Evolutionary conservation across 2,888 invertebrate species (phyloP).

Genomic region (Plagiodera versicolora): DNA sequence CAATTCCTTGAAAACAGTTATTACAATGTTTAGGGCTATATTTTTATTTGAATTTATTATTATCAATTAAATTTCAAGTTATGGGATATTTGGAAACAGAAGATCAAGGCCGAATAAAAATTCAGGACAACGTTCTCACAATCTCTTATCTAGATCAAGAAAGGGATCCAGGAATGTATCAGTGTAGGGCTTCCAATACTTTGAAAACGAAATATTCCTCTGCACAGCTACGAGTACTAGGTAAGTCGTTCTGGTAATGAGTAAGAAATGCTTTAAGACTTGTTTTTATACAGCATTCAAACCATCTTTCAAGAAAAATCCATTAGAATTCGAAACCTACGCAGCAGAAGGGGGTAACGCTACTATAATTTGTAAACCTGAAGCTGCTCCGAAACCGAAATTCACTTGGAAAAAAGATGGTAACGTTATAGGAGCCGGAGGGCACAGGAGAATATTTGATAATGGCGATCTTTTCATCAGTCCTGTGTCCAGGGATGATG

Average conservation of each 20-base stretch:
- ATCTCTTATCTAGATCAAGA: slow-evolving; percentile 74
- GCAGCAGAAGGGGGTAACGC: slow-evolving; percentile 90
- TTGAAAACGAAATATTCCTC: slow-evolving; percentile 84
- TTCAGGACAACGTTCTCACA: slow-evolving; percentile 83
- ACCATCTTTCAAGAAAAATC: slow-evolving; percentile 88
- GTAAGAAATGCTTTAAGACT: background rate
- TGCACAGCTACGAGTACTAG: slow-evolving; percentile 85
- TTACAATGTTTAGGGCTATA: too few relatives aligned
- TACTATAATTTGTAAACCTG: slow-evolving; percentile 88
- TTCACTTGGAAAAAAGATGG: slow-evolving; percentile 91
- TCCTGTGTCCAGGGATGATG: slow-evolving; percentile 84
- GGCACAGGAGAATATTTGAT: slow-evolving; percentile 78
- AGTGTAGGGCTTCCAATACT: slow-evolving; percentile 88
- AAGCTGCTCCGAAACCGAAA: slow-evolving; percentile 88
- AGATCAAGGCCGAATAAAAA: slow-evolving; percentile 76
- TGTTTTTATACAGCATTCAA: slow-evolving; percentile 58
- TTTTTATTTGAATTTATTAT: background rate
- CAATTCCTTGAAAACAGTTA: too few relatives aligned
- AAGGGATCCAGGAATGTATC: slow-evolving; percentile 92
- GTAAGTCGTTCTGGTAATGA: slow-evolving; percentile 55
- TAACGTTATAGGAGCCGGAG: slow-evolving; percentile 75
- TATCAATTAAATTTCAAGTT: slow-evolving; percentile 36
- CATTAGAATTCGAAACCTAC: slow-evolving; percentile 86
- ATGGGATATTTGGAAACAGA: slow-evolving; percentile 62
- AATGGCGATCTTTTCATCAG: slow-evolving; percentile 86